Evolutionary conservation across 92 coral and sea anemone genomes (phyloP), one percentile per base, ranked within the genome.

Genomic region (Scolanthus callimorphus): DNA sequence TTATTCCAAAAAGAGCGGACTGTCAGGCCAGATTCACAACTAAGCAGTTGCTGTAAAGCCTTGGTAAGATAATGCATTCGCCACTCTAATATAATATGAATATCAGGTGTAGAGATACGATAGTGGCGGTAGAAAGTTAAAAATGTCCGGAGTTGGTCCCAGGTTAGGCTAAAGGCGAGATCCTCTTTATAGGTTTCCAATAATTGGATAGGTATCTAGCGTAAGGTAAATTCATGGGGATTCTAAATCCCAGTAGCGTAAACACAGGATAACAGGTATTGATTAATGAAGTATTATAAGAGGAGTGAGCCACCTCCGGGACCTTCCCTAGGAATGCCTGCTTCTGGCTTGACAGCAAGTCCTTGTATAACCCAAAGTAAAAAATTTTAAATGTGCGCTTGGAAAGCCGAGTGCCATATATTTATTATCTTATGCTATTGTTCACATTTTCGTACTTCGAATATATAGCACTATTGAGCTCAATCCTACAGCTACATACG

Each of bases 1-100:
- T 49, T 51, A 55, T 75, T 66, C 73, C 75, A 52, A 29, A 56
- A 55, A 49, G 45, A 39, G 25, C 56, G 29, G 25, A 27, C 52
- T 31, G 65, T 61, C 75, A 68, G 75, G 75, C 75, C 20, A 46
- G 49, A 47, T 44, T 63, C 52, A 45, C 45, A 30, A 55, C 29
- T 9, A 24, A 47, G 37, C 12, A 30, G 10, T n/a, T 11, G 6
- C n/a, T 52, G 60, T 41, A 45, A 27, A 34, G 3, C 77, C 26
- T 57, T 64, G 74, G 44, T 46, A 28, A 45, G 55, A 22, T 51
- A 62, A 85, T 62, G 54, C 31, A 62, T 59, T 75, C 72, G 69
- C 90, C 96, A 88, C 96, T 88, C 90, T 88, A 88, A 88, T 78
- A 62, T 69, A 65, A 57, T 73, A 59, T 68, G 53, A 76, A 67